Conservation (phyloP, 2,888 invertebrate genomes). For the Mycalesis mineus region DNA sequence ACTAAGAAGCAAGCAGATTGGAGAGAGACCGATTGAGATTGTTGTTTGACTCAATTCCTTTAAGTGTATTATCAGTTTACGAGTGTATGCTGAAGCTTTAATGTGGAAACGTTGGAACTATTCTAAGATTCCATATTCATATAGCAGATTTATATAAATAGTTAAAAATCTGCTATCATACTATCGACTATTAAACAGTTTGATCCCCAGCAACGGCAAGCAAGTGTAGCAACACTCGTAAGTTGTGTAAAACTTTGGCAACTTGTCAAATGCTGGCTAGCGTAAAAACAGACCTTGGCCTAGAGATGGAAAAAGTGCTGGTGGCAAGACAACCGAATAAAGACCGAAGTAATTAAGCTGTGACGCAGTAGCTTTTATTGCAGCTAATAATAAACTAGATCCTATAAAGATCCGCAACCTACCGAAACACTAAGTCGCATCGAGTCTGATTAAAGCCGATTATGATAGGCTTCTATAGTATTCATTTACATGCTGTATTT, state of each 20-base stretch:
- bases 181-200: too few relatives aligned
- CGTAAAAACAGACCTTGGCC: constrained; percentile 17
- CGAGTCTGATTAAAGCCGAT: constrained; percentile 15
- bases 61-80: too few relatives aligned
- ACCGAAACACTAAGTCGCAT: constrained; percentile 4
- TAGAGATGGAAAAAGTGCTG: background rate
- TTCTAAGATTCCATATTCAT: too few relatives aligned
- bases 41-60: too few relatives aligned
- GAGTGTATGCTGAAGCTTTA: too few relatives aligned
- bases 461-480: constrained; percentile 17
- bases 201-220: background rate
- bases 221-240: background rate
- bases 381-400: background rate
- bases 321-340: background rate
- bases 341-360: background rate
- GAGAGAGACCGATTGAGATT: too few relatives aligned
- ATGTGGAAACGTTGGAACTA: too few relatives aligned
- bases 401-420: background rate
- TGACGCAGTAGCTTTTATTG: background rate
- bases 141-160: too few relatives aligned
- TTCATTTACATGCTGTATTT: constrained; percentile 16
- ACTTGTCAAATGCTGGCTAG: constrained; percentile 9
- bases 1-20: too few relatives aligned
- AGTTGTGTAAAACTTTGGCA: constrained; percentile 13
- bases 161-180: too few relatives aligned